Base-by-base conservation (phyloP, 2,113 vertebrate species). In the Nibea albiflora region DNA sequence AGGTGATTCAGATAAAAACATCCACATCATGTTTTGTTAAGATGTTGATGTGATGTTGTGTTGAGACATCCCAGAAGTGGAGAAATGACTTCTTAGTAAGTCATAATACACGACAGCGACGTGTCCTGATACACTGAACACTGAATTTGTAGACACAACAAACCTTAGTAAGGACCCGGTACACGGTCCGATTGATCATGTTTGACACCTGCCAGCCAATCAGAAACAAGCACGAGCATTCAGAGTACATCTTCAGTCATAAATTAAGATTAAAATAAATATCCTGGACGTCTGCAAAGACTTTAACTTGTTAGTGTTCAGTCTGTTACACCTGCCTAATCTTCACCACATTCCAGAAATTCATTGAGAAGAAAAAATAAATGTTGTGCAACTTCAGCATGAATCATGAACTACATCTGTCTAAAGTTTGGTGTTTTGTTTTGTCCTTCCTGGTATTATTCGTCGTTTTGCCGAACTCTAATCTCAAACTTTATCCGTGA, bases 351-450 rank as follows among this genome's bases (percentile, higher is more conserved):
- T 68, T 66, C 57, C 46, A 46, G 26, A 56, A 65, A 69, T 77
- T 54, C 52, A 56, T 83, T 6, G 64, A 42, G 1, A 8, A 19
- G 4, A 22, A 66, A 67, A 31, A 79, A 78, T 2, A 58, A 62
- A 73, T 39, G 26, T 26, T 58, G 42, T n/a, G 3, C 20, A 74
- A 49, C 64, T 52, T 19, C 39, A 7, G 9, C 22, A n/a, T 31
- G 5, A 70, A 66, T 62, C 31, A 74, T 81, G 60, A 49, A 61
- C 50, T 35, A 10, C 11, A 17, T 71, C 17, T 75, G 39, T 19
- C 19, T 20, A 12, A 20, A 19, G 14, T 42, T 22, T 62, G 22
- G n/a, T 11, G 24, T 50, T 44, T 50, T 44, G 47, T 24, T 49
- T 73, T 62, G 28, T 24, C 28, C 49, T 60, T 50, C 14, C 46